A percentile compares a stretch with the other conserved stretches of the same genome.
Conservation (phyloP, 2,797 vertebrate species). For the Oreochromis mossambicus region DNA sequence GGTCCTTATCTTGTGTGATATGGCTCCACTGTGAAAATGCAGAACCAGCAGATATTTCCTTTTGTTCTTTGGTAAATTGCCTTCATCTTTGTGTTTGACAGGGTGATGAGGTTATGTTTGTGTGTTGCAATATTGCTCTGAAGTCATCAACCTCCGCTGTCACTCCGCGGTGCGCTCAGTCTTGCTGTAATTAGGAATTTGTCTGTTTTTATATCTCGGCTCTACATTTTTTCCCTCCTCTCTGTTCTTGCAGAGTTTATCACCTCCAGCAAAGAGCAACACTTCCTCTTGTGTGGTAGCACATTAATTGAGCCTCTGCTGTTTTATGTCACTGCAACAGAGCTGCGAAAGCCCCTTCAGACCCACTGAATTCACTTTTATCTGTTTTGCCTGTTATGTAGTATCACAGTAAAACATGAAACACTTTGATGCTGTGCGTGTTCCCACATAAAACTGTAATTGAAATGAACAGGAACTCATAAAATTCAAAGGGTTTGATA, state of each 20-base stretch:
- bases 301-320: conserved; percentile 20
- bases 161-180: neutral
- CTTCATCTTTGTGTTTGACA: neutral
- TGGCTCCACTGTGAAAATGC: neutral
- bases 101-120: neutral
- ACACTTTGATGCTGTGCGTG: neutral
- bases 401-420: neutral
- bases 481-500: neutral
- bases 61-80: neutral
- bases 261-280: conserved; percentile 22
- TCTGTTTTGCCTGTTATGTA: neutral
- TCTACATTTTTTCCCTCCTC: neutral
- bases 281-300: conserved; percentile 38
- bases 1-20: neutral
- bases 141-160: neutral
- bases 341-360: neutral
- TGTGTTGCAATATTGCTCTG: neutral
- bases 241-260: neutral
- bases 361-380: conserved; percentile 20
- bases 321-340: neutral
- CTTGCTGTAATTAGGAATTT: neutral
- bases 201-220: neutral
- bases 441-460: neutral
- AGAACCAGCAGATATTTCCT: neutral
- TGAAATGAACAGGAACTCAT: conserved; percentile 20